Evolutionary conservation across 2,888 invertebrate species (phyloP), one percentile per base, ranked within the genome.

Genomic region (Lepas anatifera): DNA sequence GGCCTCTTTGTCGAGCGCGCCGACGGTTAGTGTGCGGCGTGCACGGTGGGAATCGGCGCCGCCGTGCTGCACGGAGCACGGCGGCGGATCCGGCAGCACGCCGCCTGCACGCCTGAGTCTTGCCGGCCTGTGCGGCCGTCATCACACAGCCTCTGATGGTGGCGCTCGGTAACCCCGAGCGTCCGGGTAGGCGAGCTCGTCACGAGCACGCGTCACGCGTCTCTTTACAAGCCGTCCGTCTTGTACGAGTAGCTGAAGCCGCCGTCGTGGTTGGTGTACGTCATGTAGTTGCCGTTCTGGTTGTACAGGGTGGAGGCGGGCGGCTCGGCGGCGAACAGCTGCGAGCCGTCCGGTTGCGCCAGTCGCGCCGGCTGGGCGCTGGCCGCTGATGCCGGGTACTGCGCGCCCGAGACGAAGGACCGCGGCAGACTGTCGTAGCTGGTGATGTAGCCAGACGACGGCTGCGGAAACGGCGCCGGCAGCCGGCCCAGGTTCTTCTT

Each of bases 241-340:
- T 58, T 58, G 35, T 58, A 58, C 32, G 35, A 35, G 58, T 58
- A 58, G 58, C 58, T 58, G 58, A 22, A 58, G 18, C 58, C 58
- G 35, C 58, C 58, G 58, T 58, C 58, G 58, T 58, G 58, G 58
- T 58, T 58, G 58, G 58, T 58, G 58, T 58, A 58, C 22, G 32
- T 58, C 32, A 58, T 58, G 58, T 58, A 58, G 58, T 58, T 58
- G 35, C 58, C 58, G 58, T 35, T 58, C 1, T 18, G 1, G 58
- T 22, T 35, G 58, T 35, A 35, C 22, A 58, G 18, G 29, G 22
- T 58, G 35, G 58, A 22, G 35, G 35, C 58, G 25, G 58, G 58
- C 29, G 29, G 32, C 3, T 16, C 6, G 48, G 8, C 22, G 11
- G 22, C 35, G n/a, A n/a, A n/a, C n/a, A n/a, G n/a, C n/a, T n/a